These are phyloP conservation scores for Drosophila quinaria DNA, from an alignment of 2,888 invertebrate species.

Conservation along the genomic window DNA sequence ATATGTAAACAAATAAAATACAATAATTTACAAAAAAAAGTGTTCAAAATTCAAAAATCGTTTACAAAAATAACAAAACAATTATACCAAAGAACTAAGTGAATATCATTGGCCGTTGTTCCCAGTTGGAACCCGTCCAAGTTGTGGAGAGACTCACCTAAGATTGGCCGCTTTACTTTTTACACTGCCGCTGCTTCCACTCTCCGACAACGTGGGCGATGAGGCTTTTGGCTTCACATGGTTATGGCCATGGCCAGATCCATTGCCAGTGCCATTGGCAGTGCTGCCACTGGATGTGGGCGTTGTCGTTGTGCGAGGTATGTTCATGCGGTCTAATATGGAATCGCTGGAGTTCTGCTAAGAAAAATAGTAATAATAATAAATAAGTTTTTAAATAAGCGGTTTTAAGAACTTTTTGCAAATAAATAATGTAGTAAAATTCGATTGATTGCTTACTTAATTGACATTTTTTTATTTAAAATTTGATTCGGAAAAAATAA, in stretches of 20 bases:
- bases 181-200: constrained; percentile 81
- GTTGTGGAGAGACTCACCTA: constrained; percentile 77
- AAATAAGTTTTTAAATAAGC: too few relatives aligned
- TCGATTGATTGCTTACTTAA: too few relatives aligned
- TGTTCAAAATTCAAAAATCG: constrained; percentile 35
- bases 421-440: too few relatives aligned
- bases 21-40: constrained; percentile 32
- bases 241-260: constrained; percentile 18
- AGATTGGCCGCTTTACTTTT: constrained; percentile 85
- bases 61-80: constrained; percentile 21
- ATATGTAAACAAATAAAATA: constrained; percentile 27
- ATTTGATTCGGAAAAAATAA: too few relatives aligned
- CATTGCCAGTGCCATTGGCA: constrained; percentile 22
- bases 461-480: too few relatives aligned
- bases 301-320: constrained; percentile 60
- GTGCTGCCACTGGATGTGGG: constrained; percentile 37
- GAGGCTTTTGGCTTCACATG: constrained; percentile 72
- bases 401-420: too few relatives aligned
- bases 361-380: background rate
- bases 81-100: constrained; percentile 11
- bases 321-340: constrained; percentile 86
- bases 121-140: background rate
- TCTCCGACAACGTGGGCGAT: constrained; percentile 83
- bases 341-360: constrained; percentile 88
- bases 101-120: constrained; percentile 5